Percentiles rank a stretch among this genome's conserved stretches.
Conservation (phyloP, 2,888 invertebrate genomes). For the Proisotoma minuta region DNA sequence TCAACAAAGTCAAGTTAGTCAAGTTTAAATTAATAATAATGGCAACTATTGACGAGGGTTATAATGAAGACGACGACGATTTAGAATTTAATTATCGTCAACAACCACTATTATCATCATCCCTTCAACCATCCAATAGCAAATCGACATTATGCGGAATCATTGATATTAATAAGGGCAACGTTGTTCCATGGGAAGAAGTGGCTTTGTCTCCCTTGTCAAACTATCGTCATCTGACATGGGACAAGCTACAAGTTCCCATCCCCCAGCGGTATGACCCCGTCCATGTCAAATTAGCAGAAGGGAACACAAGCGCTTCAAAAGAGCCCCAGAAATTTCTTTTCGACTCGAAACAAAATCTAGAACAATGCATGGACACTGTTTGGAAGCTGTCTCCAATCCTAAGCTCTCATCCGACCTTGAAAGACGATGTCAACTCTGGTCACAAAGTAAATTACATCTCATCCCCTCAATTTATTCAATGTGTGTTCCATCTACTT, state of each 20-base stretch:
- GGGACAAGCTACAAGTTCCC: conserved; percentile 33
- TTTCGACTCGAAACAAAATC: background rate
- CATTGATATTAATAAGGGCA: no score
- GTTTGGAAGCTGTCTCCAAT: background rate
- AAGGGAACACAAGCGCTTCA: background rate
- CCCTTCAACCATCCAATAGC: no score
- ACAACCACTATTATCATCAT: no score
- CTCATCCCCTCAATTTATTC: conserved; percentile 30
- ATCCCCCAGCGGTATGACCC: conserved; percentile 33
- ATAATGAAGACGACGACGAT: no score
- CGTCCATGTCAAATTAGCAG: conserved; percentile 12
- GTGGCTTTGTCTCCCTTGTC: conserved; percentile 18
- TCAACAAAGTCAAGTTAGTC: no score
- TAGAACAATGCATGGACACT: background rate
- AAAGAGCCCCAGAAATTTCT: background rate
- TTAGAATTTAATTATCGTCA: no score
- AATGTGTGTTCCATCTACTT: conserved; percentile 39
- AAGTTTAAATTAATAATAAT: no score
- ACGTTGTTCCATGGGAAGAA: conserved; percentile 31
- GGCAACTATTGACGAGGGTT: no score
- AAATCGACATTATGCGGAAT: no score
- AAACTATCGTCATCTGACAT: conserved; percentile 27
- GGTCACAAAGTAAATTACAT: conserved; percentile 20
- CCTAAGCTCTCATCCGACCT: background rate
- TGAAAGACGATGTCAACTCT: background rate